phyloP scores from a whole-genome alignment of 2,888 invertebrate genomes.

The Callosobruchus maculatus region DNA sequence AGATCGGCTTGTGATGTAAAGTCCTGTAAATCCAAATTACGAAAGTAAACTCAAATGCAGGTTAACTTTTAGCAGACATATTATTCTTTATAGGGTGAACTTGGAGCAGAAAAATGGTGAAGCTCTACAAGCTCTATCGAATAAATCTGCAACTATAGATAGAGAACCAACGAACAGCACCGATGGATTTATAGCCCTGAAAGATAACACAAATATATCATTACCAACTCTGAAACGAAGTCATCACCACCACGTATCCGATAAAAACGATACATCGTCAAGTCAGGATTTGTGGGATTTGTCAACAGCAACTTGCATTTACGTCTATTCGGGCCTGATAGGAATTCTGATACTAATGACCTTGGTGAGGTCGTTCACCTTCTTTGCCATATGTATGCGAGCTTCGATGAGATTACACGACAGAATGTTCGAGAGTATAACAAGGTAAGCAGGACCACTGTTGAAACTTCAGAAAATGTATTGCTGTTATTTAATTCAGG shows the following conservation, averaged over 20 bases:
- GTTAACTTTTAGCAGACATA: too few relatives aligned
- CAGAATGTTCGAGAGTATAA: constrained; percentile 52
- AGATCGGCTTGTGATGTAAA: too few relatives aligned
- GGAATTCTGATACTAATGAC: constrained; percentile 47
- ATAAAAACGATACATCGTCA: background rate
- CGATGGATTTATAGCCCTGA: background rate
- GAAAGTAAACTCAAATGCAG: too few relatives aligned
- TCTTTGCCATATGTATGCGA: constrained; percentile 55
- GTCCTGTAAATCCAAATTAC: too few relatives aligned
- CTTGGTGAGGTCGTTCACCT: constrained; percentile 49
- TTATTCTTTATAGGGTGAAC: constrained; percentile 34
- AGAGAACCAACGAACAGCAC: background rate
- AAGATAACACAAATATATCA: background rate
- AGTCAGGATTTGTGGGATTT: constrained; percentile 39
- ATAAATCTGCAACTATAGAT: background rate
- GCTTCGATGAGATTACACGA: constrained; percentile 57
- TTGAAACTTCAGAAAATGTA: too few relatives aligned
- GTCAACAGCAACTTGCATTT: constrained; percentile 40
- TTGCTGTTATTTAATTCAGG: too few relatives aligned
- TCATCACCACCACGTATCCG: background rate
- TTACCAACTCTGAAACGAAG: background rate
- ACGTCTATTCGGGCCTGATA: constrained; percentile 47
- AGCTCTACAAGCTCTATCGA: background rate
- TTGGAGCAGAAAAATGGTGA: constrained; percentile 32
- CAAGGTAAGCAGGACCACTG: constrained; percentile 25